phyloP scores from a whole-genome alignment of 1,140 invertebrate species.

The Drosophila sulfurigaster region DNA sequence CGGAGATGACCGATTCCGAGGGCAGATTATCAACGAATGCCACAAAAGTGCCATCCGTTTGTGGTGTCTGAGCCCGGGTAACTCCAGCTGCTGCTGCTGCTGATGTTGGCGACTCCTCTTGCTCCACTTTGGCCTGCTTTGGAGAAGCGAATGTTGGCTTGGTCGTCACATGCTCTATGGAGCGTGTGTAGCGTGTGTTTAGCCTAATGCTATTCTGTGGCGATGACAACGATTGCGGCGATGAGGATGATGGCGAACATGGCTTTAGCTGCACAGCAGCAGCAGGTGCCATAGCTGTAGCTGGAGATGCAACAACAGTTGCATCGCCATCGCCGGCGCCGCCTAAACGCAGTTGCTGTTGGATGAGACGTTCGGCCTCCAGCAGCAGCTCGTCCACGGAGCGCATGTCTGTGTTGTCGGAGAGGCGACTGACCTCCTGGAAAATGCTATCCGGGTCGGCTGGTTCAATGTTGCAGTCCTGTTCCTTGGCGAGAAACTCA shows the following conservation, averaged over 20 bases:
- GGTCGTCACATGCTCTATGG: conserved; percentile 64
- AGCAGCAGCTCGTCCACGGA: conserved; percentile 82
- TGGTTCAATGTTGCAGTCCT: conserved; percentile 66
- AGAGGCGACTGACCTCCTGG: conserved; percentile 79
- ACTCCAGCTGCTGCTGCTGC: too few species aligned
- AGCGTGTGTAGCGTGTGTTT: conserved; percentile 73
- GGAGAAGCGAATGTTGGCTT: conserved; percentile 9
- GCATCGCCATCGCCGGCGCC: conserved; percentile 1
- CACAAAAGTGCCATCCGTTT: conserved; percentile 50
- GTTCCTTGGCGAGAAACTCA: conserved; percentile 80
- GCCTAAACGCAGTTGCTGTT: conserved; percentile 66
- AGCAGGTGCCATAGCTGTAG: neutral
- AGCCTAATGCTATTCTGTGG: conserved; percentile 74
- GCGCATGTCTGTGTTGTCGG: conserved; percentile 72
- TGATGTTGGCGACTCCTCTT: conserved; percentile 25
- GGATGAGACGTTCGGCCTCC: conserved; percentile 80
- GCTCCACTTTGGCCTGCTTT: neutral
- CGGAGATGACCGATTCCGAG: conserved; percentile 79
- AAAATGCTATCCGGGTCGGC: conserved; percentile 80
- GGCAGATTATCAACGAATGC: conserved; percentile 78
- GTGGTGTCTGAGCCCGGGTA: conserved; percentile 1
- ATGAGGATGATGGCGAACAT: conserved; percentile 42
- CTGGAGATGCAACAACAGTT: neutral
- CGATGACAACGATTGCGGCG: conserved; percentile 54
- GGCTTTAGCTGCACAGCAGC: neutral